Conservation (phyloP, 2,113 vertebrate genomes). For the Rostratula benghalensis region DNA sequence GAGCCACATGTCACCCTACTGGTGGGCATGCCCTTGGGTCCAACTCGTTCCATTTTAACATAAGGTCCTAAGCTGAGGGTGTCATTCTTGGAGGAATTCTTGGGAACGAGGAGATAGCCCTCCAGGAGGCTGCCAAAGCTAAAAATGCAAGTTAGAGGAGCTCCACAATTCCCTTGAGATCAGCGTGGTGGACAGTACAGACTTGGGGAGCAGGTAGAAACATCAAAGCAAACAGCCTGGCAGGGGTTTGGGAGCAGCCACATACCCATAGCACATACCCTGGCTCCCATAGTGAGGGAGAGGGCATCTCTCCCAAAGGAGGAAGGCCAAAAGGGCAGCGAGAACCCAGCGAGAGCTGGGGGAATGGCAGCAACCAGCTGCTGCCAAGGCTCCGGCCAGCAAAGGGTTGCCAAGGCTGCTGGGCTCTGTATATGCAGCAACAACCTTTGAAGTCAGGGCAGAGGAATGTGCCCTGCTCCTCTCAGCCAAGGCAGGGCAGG, state of each 20-base stretch:
- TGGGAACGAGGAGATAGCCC: rapidly evolving
- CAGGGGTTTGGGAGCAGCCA: background rate
- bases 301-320: background rate
- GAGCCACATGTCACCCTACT: background rate
- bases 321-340: background rate
- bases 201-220: background rate
- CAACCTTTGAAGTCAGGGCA: conserved; percentile 62
- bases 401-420: conserved; percentile 52
- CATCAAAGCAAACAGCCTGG: rapidly evolving
- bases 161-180: background rate
- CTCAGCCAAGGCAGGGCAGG: background rate
- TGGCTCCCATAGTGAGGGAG: background rate
- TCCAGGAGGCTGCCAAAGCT: background rate
- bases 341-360: background rate
- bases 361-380: conserved; percentile 30
- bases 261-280: background rate
- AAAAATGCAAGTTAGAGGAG: rapidly evolving
- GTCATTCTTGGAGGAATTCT: background rate
- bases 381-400: background rate
- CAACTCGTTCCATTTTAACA: background rate
- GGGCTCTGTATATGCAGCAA: conserved; percentile 59
- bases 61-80: background rate
- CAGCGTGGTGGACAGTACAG: rapidly evolving
- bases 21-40: background rate
- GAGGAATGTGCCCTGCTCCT: background rate